These are phyloP conservation scores for Lysiphlebus fabarum DNA, from an alignment of 1,140 invertebrate genomes.

Conservation along the genomic window DNA sequence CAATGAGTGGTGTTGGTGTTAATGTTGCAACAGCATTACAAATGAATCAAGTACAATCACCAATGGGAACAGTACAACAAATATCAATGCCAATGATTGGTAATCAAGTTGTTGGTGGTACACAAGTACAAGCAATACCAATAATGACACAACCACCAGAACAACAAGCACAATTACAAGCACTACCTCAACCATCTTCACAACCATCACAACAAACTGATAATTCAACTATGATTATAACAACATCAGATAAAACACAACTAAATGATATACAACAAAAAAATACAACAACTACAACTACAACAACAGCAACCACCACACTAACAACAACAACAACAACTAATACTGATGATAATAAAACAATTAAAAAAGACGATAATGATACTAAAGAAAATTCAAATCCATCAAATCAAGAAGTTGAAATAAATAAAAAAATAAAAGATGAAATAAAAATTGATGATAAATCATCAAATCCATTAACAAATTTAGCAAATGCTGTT, in stretches of 20 bases:
- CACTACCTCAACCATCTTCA: slow-evolving; percentile 21
- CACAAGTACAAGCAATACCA: slow-evolving; percentile 41
- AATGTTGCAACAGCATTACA: slow-evolving; percentile 41
- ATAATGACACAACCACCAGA: slow-evolving; percentile 36
- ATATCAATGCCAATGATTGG: slow-evolving; percentile 50
- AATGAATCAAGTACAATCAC: slow-evolving; percentile 50
- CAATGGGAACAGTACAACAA: slow-evolving; percentile 53
- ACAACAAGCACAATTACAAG: slow-evolving; percentile 17
- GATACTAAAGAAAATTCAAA: slow-evolving; percentile 16
- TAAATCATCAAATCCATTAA: slow-evolving; percentile 48
- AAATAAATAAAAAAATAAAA: slow-evolving; percentile 36
- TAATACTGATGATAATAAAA: slow-evolving; percentile 33
- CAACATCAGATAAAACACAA: slow-evolving; percentile 33
- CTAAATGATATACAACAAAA: slow-evolving; percentile 36
- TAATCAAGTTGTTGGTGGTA: slow-evolving; percentile 46
- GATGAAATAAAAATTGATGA: slow-evolving; percentile 43
- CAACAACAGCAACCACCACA: slow-evolving; percentile 26
- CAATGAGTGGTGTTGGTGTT: slow-evolving; percentile 50
- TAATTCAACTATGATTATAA: slow-evolving; percentile 31
- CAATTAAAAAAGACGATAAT: slow-evolving; percentile 37
- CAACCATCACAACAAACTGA: slow-evolving; percentile 32
- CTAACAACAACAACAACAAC: slow-evolving; percentile 25
- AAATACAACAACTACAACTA: slow-evolving; percentile 26
- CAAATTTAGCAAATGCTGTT: slow-evolving; percentile 48
- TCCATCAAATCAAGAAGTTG: slow-evolving; percentile 28